Percentiles rank a stretch among this genome's conserved stretches.
These are phyloP conservation scores for Nesoenas mayeri DNA, from an alignment of 2,113 vertebrate genomes.

Conservation along the genomic window DNA sequence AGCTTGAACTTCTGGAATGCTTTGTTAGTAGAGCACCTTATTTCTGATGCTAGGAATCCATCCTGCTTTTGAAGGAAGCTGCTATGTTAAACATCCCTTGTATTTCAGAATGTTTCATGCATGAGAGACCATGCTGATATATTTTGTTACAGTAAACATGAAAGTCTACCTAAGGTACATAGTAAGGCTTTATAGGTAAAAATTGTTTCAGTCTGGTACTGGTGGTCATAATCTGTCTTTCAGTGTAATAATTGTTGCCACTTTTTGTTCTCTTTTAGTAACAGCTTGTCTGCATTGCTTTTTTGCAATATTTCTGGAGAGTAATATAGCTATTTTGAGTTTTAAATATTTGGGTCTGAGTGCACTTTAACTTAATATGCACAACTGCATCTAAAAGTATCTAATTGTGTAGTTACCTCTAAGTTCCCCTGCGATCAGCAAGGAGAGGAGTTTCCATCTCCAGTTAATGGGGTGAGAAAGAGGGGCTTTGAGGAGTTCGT, in stretches of 20 bases:
- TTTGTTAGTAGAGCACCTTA: neutral
- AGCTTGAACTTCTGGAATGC: neutral
- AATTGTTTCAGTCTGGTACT: neutral
- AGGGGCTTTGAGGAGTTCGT: neutral
- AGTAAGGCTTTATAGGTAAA: neutral
- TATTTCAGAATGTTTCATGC: neutral
- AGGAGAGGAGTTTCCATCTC: neutral
- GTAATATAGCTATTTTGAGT: neutral
- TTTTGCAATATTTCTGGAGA: neutral
- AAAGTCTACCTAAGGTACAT: neutral
- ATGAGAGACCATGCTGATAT: neutral
- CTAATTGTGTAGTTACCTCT: neutral
- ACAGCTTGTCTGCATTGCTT: neutral
- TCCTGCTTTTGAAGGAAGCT: neutral
- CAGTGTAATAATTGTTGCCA: neutral
- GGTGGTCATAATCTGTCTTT: neutral
- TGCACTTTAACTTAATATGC: neutral
- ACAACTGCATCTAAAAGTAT: neutral
- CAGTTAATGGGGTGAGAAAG: neutral
- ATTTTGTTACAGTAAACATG: neutral
- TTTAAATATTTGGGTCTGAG: neutral
- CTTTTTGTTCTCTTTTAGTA: neutral
- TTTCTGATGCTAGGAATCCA: neutral
- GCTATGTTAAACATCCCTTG: neutral
- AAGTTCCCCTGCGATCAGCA: neutral